These are phyloP conservation scores for Argyresthia albistria DNA, from an alignment of 2,888 invertebrate genomes.

Conservation along the genomic window DNA sequence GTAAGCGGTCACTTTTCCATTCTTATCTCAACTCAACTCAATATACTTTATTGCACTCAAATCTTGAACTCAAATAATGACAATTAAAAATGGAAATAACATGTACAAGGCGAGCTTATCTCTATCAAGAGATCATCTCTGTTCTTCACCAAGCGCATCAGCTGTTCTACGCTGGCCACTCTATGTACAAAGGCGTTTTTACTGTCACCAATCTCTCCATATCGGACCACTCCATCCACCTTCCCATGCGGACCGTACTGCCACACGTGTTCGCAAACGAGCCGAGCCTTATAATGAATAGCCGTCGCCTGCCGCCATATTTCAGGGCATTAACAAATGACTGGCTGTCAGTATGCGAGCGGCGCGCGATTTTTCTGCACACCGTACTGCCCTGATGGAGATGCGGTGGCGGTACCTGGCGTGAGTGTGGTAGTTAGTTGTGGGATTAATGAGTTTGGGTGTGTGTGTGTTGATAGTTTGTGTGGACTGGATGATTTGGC, in stretches of 20 bases:
- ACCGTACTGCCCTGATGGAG: constrained; percentile 62
- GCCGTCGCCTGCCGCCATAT: constrained; percentile 66
- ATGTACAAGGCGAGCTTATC: no score
- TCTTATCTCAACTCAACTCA: no score
- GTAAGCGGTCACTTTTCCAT: no score
- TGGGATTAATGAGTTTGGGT: background rate
- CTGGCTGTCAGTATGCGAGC: constrained; percentile 56
- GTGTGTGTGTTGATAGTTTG: background rate
- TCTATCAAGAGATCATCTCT: no score
- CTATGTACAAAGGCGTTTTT: no score
- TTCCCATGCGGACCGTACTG: constrained; percentile 33
- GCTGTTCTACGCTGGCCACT: no score
- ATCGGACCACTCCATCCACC: no score
- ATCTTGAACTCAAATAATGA: no score
- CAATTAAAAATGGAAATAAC: no score
- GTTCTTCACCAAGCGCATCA: no score
- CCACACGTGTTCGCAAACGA: constrained; percentile 65
- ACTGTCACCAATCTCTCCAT: no score
- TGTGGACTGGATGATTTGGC: background rate
- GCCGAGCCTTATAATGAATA: constrained; percentile 65
- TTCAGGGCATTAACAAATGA: constrained; percentile 71
- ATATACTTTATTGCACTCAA: no score
- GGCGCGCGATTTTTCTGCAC: constrained; percentile 66
- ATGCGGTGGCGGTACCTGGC: constrained; percentile 32
- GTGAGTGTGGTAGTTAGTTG: background rate